These are phyloP conservation scores for Theonella swinhoei DNA, from an alignment of 37 sponge, comb jelly and placozoan genomes.

Conservation along the genomic window DNA sequence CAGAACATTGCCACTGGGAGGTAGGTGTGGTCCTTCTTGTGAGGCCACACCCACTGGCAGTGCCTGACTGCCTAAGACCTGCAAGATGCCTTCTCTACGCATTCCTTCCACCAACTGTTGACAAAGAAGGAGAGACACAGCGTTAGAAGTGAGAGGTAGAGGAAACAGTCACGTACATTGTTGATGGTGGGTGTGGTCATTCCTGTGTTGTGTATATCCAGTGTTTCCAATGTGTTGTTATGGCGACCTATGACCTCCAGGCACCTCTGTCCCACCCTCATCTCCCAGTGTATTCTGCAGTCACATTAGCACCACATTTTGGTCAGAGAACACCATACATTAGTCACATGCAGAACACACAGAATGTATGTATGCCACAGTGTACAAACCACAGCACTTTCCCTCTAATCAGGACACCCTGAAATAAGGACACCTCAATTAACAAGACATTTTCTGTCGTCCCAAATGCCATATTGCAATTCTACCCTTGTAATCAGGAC, in stretches of 20 bases:
- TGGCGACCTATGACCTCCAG: conserved; percentile 56
- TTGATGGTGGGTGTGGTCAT: conserved; percentile 40
- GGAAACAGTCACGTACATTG: too few relatives aligned
- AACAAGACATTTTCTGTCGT: too few relatives aligned
- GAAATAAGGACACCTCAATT: too few relatives aligned
- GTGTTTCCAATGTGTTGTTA: conserved; percentile 41
- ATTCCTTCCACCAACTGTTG: conserved; percentile 29
- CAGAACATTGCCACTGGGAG: conserved; percentile 41
- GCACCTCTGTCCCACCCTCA: conserved; percentile 54
- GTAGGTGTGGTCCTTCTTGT: background rate
- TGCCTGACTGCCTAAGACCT: conserved; percentile 50
- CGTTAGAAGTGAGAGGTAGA: too few relatives aligned
- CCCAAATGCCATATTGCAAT: too few relatives aligned
- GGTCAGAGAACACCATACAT: background rate
- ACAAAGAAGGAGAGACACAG: background rate
- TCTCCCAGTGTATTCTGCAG: conserved; percentile 63
- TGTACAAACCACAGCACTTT: too few relatives aligned
- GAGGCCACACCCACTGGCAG: conserved; percentile 21
- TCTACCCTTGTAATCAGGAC: too few relatives aligned
- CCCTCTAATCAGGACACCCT: too few relatives aligned
- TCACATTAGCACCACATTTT: background rate
- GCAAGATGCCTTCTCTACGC: conserved; percentile 32
- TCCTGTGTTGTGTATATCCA: conserved; percentile 54
- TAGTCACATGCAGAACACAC: too few relatives aligned
- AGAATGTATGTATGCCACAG: too few relatives aligned